These are phyloP conservation scores for Lasioglossum malachurum DNA, from an alignment of 2,888 invertebrate species.

Conservation along the genomic window DNA sequence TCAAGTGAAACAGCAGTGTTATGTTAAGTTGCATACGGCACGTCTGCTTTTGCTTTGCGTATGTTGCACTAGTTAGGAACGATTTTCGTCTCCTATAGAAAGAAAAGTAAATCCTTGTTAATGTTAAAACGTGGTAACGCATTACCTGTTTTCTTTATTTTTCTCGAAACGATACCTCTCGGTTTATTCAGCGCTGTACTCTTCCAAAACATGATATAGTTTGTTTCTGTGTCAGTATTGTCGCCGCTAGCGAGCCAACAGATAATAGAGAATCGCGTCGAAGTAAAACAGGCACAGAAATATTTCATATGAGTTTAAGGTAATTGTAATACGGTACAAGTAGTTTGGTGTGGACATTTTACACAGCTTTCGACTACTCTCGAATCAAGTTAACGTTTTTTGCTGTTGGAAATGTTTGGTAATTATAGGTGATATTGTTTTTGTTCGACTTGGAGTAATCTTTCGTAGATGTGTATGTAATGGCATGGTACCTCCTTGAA, in stretches of 20 bases:
- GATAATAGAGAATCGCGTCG: slow-evolving; percentile 81
- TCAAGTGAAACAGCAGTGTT: slow-evolving; percentile 65
- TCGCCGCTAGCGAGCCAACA: slow-evolving; percentile 74
- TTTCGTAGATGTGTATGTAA: slow-evolving; percentile 4
- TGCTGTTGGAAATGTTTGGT: background rate
- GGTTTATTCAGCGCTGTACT: background rate
- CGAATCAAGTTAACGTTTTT: slow-evolving; percentile 24
- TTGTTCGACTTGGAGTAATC: background rate
- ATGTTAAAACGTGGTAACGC: background rate
- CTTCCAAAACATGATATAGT: slow-evolving; percentile 50
- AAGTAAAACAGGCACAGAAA: slow-evolving; percentile 90
- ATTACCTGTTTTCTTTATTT: background rate
- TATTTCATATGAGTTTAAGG: slow-evolving; percentile 92
- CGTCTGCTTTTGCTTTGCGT: slow-evolving; percentile 74
- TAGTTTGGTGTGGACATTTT: slow-evolving; percentile 67
- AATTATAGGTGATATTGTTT: background rate
- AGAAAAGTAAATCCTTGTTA: background rate
- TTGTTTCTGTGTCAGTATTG: slow-evolving; percentile 79
- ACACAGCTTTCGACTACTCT: slow-evolving; percentile 10
- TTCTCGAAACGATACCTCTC: background rate
- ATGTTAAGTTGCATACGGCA: slow-evolving; percentile 72
- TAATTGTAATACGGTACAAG: slow-evolving; percentile 78
- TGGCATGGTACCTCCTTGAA: slow-evolving; percentile 27
- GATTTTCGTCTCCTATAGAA: background rate
- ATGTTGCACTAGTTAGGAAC: slow-evolving; percentile 21